These are phyloP conservation scores for Napeogenes inachia DNA, from an alignment of 2,888 invertebrate species.

Conservation along the genomic window DNA sequence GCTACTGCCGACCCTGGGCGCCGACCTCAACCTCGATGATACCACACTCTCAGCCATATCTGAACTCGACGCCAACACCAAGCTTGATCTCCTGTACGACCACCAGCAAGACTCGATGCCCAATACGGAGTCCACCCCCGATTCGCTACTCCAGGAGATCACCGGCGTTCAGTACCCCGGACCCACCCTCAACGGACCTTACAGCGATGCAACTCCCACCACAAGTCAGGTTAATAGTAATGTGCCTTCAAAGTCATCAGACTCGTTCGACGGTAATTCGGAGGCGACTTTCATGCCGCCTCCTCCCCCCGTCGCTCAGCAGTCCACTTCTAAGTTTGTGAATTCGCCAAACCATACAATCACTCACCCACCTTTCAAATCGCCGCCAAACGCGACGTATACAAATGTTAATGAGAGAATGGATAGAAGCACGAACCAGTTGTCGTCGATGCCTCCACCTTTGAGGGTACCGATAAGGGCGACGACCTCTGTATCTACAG, in stretches of 20 bases:
- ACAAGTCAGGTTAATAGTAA: conserved; percentile 38
- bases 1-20: conserved; percentile 79
- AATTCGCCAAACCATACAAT: conserved; percentile 36
- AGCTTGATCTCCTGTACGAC: conserved; percentile 61
- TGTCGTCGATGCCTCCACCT: conserved; percentile 59
- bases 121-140: conserved; percentile 39
- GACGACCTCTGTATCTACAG: conserved; percentile 53
- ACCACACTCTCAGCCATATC: conserved; percentile 58
- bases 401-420: conserved; percentile 31
- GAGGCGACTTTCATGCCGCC: conserved; percentile 63
- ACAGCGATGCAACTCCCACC: conserved; percentile 35
- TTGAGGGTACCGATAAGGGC: conserved; percentile 54
- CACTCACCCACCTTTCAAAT: conserved; percentile 41
- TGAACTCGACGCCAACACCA: conserved; percentile 59
- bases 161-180: conserved; percentile 47
- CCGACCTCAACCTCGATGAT: conserved; percentile 77
- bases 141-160: conserved; percentile 48
- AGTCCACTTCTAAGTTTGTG: conserved; percentile 42
- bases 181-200: conserved; percentile 44
- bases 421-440: conserved; percentile 29
- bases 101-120: conserved; percentile 30
- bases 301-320: conserved; percentile 51
- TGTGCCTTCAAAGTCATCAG: conserved; percentile 42
- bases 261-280: conserved; percentile 31
- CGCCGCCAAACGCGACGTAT: conserved; percentile 43